Base-by-base conservation (phyloP, 2,113 vertebrate genomes). In the Craseonycteris thonglongyai region DNA sequence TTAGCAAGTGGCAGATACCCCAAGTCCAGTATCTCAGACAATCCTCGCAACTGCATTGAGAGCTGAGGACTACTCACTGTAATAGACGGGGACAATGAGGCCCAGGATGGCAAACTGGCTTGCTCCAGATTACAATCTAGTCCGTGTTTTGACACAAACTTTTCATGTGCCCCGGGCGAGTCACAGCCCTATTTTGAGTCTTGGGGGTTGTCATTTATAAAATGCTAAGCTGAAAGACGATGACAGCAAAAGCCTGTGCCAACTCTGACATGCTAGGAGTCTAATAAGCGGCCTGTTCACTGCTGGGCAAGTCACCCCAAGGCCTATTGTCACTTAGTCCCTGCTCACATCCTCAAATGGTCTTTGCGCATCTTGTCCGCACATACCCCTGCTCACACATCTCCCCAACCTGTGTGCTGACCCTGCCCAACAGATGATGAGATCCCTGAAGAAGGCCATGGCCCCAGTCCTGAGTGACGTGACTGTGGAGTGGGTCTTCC, bases 401-500 rank as follows among this genome's bases (percentile, higher is more conserved):
- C 6, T 14, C 4, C 22, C 72, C 28, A 18, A n/a, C 49, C 49
- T 66, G 4, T n/a, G 49, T 65, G 88, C 66, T 22, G 0, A 19
- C 7, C 35, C 33, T 10, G 6, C 35, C 30, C 88, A 15, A 38
- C 98, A 99, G 99, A 99, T 99, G 99, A 98, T 99, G 79, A 99
- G 98, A 89, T 99, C 98, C 0, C 97, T 99, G 98, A 99, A 99
- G 99, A 99, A 98, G 96, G 99, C 99, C 1, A 99, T 99, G 99
- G 98, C 98, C 0, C 99, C 99, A 0, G 99, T 99, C 9, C 98
- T 99, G 91, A 99, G 99, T 0, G 99, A 99, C 0, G 99, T 99
- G 94, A 98, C 99, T 0, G 99, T 99, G 66, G 99, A 99, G 66
- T 99, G 99, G 99, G 95, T 99, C 72, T 99, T 99, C 84, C 99